Evolutionary conservation across 2,797 vertebrate species (phyloP).

Genomic region (Acanthopagrus latus): DNA sequence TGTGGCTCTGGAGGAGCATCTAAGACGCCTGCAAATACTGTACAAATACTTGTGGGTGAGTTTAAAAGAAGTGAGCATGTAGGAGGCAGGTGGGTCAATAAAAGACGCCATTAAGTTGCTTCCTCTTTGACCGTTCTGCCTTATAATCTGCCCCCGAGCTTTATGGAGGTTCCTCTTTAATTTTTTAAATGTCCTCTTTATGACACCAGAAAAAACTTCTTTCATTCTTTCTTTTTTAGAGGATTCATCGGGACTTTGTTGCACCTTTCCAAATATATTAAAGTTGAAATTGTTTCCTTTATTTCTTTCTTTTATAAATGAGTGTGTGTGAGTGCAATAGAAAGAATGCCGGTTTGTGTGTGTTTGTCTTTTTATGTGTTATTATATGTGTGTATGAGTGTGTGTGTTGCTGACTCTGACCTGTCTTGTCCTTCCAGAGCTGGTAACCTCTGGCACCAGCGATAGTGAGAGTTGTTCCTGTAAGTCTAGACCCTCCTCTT

Average conservation of each 20-base stretch:
- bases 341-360: slow-evolving; percentile 27
- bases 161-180: not conserved
- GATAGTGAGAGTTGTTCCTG: slow-evolving; percentile 99
- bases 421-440: slow-evolving; percentile 96
- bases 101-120: not conserved
- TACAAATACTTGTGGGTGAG: no score
- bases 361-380: slow-evolving; percentile 32
- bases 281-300: no score
- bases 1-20: not conserved
- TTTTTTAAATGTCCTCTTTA: not conserved
- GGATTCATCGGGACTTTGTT: not conserved
- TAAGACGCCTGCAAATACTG: no score
- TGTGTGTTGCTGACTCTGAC: slow-evolving; percentile 85
- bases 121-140: not conserved
- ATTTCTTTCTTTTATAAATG: slow-evolving; percentile 6
- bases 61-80: not conserved
- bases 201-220: not conserved
- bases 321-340: slow-evolving; percentile 4
- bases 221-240: no score
- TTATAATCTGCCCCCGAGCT: not conserved
- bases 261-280: not conserved
- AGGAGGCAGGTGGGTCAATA: not conserved
- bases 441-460: slow-evolving; percentile 97
- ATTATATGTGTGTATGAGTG: slow-evolving; percentile 59
- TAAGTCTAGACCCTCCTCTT: slow-evolving; percentile 89